Base-by-base conservation (phyloP, 2,888 invertebrate species). In the Drosophila mimetica region DNA sequence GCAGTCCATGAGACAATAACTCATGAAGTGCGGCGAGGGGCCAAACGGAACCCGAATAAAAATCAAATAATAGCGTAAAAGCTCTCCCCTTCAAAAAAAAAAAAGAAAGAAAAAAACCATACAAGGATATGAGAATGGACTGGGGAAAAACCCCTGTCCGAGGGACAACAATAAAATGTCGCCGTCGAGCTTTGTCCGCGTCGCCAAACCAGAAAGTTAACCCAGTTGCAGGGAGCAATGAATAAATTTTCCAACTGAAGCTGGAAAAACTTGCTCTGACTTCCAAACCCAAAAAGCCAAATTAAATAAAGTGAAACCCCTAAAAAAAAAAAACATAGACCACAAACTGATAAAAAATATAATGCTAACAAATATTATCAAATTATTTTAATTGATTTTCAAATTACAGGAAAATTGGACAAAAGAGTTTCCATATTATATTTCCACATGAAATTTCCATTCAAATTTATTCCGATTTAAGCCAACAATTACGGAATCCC, bases 51-150 rank as follows among this genome's bases (percentile, higher is more conserved):
- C 64, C 86, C 88, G 64, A 70, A 82, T 82, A 82, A 82, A 82
- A 88, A 88, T 82, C 88, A 82, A 88, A 82, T 88, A 82, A 82
- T 85, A 73, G 74, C 65, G 77, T 59, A 74, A 65, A 65, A 54
- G 47, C 42, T 50, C 25, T 59, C 36, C 61, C 59, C 41, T 16
- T 11, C 4, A 41, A 46, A 32, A 30, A 30, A 16, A 22, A 51
- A 32, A 37, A 25, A 32, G 34, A 25, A 14, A 20, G 32, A 25
- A 34, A 37, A 32, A 57, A 47, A 53, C 44, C 9, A n/a, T n/a
- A n/a, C 14, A 22, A n/a, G 30, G 14, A 77, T n/a, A 36, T 9
- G 18, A 16, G 34, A 37, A n/a, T 8, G 13, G 11, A 13, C 1
- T 8, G 42, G n/a, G 32, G 18, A n/a, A n/a, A 8, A 30, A 37